Evolutionary conservation across 1,140 invertebrate genomes (phyloP), one percentile per base, ranked within the genome.

Genomic region (Doryteuthis pealeii): DNA sequence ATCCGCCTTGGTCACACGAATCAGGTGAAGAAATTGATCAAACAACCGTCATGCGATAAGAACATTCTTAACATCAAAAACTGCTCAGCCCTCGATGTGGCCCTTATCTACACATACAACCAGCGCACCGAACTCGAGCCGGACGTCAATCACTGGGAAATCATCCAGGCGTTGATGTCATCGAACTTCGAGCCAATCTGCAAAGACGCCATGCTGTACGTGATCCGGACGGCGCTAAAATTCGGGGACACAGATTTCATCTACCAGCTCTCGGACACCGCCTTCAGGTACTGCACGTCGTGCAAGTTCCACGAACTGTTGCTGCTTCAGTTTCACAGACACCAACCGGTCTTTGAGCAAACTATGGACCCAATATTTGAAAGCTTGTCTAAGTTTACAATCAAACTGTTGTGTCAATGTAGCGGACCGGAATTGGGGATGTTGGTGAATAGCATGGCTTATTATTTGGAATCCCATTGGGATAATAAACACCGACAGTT

Each of bases 391-490:
- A 65, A 75, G 40, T 81, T 81, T 45, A 80, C 80, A 5, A 76
- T 80, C 33, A 83, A 81, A 74, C 76, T 83, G 1, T 71, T 83
- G 1, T 79, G 79, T 49, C 75, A 70, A 45, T 54, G 74, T 30
- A 75, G 74, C 73, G 76, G 43, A 3, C 30, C 28, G 18, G 66
- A 54, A 15, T 67, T 83, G 18, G 66, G 71, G 45, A 70, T 74
- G 3, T 75, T 81, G 22, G 72, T 81, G 10, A 76, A 74, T 49
- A 74, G 74, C 15, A 80, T 83, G 67, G 74, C 74, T 5, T 79
- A 81, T 72, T 83, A 81, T 71, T 22, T 78, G 12, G 82, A 83
- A 12, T 83, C 80, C 10, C 77, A 83, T 71, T 81, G 80, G 80
- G 62, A 76, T 26, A 72, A 31, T 40, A 71, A 76, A n/a, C 49